phyloP scores from a whole-genome alignment of 2,113 vertebrate species.

The Poeciliopsis occidentalis region DNA sequence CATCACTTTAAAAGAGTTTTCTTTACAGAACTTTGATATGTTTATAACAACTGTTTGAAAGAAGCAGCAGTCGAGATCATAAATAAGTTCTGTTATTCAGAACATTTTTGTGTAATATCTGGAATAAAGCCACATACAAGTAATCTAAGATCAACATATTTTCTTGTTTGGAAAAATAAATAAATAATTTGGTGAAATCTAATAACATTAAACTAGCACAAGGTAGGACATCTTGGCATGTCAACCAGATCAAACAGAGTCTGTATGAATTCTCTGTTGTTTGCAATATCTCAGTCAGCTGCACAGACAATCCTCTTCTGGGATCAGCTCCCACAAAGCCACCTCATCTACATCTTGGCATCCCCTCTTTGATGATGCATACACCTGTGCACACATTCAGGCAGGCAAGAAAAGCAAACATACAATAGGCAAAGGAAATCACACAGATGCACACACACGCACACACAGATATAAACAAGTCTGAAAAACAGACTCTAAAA shows the following conservation, averaged over 20 bases:
- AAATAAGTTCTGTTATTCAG: no score
- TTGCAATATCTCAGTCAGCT: conserved; percentile 47
- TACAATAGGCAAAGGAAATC: conserved; percentile 9
- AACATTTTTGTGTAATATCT: neutral
- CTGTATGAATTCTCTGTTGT: conserved; percentile 34
- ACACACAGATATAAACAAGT: conserved; percentile 3
- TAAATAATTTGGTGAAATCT: conserved; percentile 12
- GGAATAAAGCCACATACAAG: neutral
- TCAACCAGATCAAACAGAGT: conserved; percentile 35
- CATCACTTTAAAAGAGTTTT: neutral
- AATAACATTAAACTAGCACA: conserved; percentile 11
- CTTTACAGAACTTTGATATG: neutral
- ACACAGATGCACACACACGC: neutral
- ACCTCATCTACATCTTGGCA: conserved; percentile 44
- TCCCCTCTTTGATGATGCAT: conserved; percentile 13
- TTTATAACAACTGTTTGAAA: neutral
- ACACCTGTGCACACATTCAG: conserved; percentile 40
- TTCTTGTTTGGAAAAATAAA: neutral
- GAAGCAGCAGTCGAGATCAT: neutral
- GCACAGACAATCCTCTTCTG: conserved; percentile 20
- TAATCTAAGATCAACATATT: neutral
- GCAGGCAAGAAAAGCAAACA: conserved; percentile 36
- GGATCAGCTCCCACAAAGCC: conserved; percentile 34
- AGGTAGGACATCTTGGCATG: conserved; percentile 3
- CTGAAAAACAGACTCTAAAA: conserved; percentile 13